Percentiles rank a stretch among this genome's conserved stretches.
Evolutionary conservation across 2,113 vertebrate genomes (phyloP).

Genomic region (Ptyas mucosa): DNA sequence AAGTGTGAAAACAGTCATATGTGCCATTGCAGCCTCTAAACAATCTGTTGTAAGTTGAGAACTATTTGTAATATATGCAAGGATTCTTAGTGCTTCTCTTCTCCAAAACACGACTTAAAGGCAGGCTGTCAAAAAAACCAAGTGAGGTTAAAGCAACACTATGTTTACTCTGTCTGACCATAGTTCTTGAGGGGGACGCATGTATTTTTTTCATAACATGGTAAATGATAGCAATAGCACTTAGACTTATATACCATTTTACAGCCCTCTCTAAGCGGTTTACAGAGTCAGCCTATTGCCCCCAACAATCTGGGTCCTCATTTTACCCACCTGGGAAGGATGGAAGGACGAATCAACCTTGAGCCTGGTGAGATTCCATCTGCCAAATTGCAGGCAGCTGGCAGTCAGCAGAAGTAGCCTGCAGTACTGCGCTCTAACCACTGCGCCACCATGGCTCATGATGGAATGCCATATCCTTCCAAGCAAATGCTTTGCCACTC

Average conservation of each 20-base stretch:
- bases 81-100: neutral
- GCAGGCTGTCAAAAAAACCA: neutral
- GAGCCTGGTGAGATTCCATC: too few relatives aligned
- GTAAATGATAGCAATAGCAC: neutral
- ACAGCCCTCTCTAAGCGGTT: too few relatives aligned
- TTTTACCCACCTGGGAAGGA: too few relatives aligned
- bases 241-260: too few relatives aligned
- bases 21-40: neutral
- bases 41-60: neutral
- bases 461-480: neutral
- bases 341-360: too few relatives aligned
- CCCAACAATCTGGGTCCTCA: too few relatives aligned
- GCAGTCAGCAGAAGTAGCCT: too few relatives aligned
- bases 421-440: too few relatives aligned
- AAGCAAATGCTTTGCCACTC: too few relatives aligned
- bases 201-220: neutral
- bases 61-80: neutral
- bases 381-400: too few relatives aligned
- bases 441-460: too few relatives aligned
- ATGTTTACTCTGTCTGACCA: neutral
- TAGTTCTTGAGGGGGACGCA: neutral
- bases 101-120: neutral
- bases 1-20: neutral
- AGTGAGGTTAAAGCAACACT: neutral
- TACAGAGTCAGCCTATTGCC: too few relatives aligned